Conservation (phyloP, 2,888 invertebrate genomes). For the Holacanthella duospinosa region DNA sequence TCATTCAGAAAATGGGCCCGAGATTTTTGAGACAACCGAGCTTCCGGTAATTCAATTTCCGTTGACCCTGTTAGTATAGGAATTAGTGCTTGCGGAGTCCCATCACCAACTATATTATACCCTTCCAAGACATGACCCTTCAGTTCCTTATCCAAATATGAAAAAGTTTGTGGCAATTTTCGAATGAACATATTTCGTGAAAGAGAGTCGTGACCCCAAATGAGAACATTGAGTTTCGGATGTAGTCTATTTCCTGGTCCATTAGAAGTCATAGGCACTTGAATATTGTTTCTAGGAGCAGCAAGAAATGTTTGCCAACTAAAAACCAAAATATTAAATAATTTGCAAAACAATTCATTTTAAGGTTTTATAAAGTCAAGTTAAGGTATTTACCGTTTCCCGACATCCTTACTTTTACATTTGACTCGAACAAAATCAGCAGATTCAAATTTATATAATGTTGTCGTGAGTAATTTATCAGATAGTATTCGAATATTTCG, state of each 20-base stretch:
- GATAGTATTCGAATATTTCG: slow-evolving; percentile 47
- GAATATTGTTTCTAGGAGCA: slow-evolving; percentile 49
- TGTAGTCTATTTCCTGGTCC: not conserved
- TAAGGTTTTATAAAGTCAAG: not conserved
- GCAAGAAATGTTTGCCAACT: slow-evolving; percentile 59
- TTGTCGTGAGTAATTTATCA: slow-evolving; percentile 47
- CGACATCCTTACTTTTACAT: slow-evolving; percentile 45
- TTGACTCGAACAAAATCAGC: slow-evolving; percentile 63
- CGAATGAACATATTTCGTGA: slow-evolving; percentile 19
- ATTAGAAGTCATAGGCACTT: slow-evolving; percentile 37
- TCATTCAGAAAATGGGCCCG: slow-evolving; percentile 31
- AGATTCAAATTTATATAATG: slow-evolving; percentile 50
- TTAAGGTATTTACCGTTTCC: not conserved
- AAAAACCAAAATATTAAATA: too few relatives aligned
- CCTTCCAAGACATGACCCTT: slow-evolving; percentile 11
- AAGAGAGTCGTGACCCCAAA: slow-evolving; percentile 19
- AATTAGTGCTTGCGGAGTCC: slow-evolving; percentile 15
- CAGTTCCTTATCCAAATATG: not conserved
- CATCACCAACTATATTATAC: slow-evolving; percentile 24
- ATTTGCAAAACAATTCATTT: too few relatives aligned
- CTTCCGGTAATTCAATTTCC: slow-evolving; percentile 40
- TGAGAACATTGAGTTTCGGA: slow-evolving; percentile 11
- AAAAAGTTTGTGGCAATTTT: slow-evolving; percentile 13
- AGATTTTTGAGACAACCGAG: slow-evolving; percentile 3
- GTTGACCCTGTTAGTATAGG: slow-evolving; percentile 19